Conservation (phyloP, 2,113 vertebrate species). For the Ia io region DNA sequence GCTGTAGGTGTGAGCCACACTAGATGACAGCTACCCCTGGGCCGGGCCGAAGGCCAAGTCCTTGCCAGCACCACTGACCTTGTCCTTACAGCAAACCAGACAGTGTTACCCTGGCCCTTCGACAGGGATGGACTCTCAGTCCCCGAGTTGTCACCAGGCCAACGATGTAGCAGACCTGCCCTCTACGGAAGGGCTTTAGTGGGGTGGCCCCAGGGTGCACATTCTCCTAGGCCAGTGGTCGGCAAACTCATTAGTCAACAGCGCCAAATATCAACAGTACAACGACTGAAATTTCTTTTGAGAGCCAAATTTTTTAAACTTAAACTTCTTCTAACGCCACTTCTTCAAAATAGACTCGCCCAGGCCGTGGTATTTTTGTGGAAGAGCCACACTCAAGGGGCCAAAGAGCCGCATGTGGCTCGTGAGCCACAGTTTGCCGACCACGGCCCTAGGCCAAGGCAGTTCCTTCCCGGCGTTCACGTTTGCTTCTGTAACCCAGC, state of each 20-base stretch:
- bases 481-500: slow-evolving; percentile 12
- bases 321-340: too few relatives aligned
- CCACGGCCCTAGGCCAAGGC: background rate
- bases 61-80: background rate
- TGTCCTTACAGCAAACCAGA: background rate
- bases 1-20: background rate
- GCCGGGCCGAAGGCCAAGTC: background rate
- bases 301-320: too few relatives aligned
- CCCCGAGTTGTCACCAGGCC: background rate
- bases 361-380: too few relatives aligned
- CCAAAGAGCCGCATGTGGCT: too few relatives aligned
- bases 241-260: too few relatives aligned
- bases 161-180: accelerated
- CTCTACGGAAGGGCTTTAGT: background rate
- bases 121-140: background rate
- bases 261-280: too few relatives aligned
- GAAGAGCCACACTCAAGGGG: too few relatives aligned
- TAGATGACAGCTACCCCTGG: background rate
- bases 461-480: background rate
- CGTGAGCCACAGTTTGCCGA: too few relatives aligned
- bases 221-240: too few relatives aligned
- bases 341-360: too few relatives aligned
- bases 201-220: accelerated
- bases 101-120: background rate
- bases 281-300: too few relatives aligned